Evolutionary conservation across 2,888 invertebrate species (phyloP), one percentile per base, ranked within the genome.

Genomic region (Pollenia griseotomentosa): DNA sequence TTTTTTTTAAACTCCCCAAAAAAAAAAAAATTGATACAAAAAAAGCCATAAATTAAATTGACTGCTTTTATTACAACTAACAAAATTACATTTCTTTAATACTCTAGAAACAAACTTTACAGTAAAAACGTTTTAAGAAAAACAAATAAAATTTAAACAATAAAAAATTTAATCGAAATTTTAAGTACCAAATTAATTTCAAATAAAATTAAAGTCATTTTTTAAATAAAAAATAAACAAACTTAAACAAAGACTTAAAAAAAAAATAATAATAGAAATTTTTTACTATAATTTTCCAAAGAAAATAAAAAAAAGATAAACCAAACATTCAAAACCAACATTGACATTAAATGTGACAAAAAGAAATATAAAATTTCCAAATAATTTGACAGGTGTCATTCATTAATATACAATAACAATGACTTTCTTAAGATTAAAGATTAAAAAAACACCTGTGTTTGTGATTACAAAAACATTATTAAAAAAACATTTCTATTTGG

Each of bases 131-230:
- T 11, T 66, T 78, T 0, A 7, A 51, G 57, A 14, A 51, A 42
- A 81, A 59, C 12, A 33, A 66, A 74, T 61, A 53, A 82, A 65
- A 61, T 16, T 57, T 19, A n/a, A 44, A 14, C 42, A 61, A 68
- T 48, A 65, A 73, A 65, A 73, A 51, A 23, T 2, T 2, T 44
- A 42, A 48, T 14, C 11, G 3, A 74, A 53, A 61, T 68, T 74
- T 80, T 61, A 44, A 74, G 70, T 75, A 55, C 33, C 53, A 85
- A 85, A 84, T 63, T 84, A 74, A 68, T 87, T 84, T 78, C 61
- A 70, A 48, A 61, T 77, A 68, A 68, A 87, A 61, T 44, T 78
- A 42, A 74, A 81, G 48, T 73, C 66, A 77, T 81, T 71, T 3
- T 16, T 73, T 46, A 71, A 74, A 55, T 63, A 55, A 2, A 51